Evolutionary conservation across 2,113 vertebrate genomes (phyloP).

Genomic region (Etheostoma cragini): DNA sequence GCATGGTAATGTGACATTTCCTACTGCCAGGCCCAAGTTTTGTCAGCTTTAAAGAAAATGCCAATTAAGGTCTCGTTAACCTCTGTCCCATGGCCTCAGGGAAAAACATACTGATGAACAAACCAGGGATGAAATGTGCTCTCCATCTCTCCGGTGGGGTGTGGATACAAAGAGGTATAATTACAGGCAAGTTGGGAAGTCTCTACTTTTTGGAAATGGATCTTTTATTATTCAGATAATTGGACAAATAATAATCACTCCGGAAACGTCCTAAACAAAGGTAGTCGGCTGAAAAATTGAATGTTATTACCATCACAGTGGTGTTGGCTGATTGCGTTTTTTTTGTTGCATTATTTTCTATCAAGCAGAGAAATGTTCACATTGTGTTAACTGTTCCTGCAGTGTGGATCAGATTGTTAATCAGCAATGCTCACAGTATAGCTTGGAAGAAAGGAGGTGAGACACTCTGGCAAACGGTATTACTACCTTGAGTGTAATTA

Average conservation of each 20-base stretch:
- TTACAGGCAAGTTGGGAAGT: slow-evolving; percentile 52
- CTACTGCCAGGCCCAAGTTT: slow-evolving; percentile 48
- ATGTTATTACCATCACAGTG: slow-evolving; percentile 66
- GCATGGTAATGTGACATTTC: slow-evolving; percentile 82
- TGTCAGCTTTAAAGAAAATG: slow-evolving; percentile 73
- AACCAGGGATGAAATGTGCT: slow-evolving; percentile 22
- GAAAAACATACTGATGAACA: slow-evolving; percentile 29
- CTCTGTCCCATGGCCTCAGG: slow-evolving; percentile 22
- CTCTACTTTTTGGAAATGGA: slow-evolving; percentile 52
- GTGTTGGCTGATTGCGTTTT: slow-evolving; percentile 58
- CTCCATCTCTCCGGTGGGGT: not conserved
- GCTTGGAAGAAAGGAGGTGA: slow-evolving; percentile 14
- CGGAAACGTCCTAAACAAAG: slow-evolving; percentile 71
- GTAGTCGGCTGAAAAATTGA: slow-evolving; percentile 76
- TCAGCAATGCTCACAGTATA: slow-evolving; percentile 36
- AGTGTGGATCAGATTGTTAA: slow-evolving; percentile 59
- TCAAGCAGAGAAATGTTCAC: slow-evolving; percentile 67
- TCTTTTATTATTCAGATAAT: slow-evolving; percentile 69
- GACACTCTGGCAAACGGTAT: slow-evolving; percentile 35
- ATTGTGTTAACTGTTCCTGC: slow-evolving; percentile 59
- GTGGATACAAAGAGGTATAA: slow-evolving; percentile 24
- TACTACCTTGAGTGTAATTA: slow-evolving; percentile 55
- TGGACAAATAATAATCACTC: slow-evolving; percentile 73
- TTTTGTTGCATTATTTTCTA: slow-evolving; percentile 66
- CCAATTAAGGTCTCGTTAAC: slow-evolving; percentile 76